phyloP scores from a whole-genome alignment of 2,113 vertebrate genomes.

The Diadophis punctatus region DNA sequence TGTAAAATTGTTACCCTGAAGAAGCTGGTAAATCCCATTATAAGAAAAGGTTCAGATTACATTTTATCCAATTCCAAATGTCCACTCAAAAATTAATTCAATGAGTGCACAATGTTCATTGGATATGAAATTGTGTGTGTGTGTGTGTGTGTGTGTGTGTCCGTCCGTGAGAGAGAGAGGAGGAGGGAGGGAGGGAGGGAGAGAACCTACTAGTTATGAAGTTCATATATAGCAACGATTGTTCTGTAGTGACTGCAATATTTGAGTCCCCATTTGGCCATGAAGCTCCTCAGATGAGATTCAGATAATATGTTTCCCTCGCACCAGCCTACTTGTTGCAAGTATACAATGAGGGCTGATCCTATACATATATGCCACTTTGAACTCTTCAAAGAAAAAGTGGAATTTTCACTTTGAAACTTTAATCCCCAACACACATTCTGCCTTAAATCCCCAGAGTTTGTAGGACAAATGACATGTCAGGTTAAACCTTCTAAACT shows the following conservation, averaged over 20 bases:
- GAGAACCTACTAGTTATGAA: not conserved
- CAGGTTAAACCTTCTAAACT: no score
- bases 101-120: not conserved
- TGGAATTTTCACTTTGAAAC: not conserved
- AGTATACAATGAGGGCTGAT: not conserved
- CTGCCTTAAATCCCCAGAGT: not conserved
- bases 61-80: not conserved
- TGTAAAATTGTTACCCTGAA: not conserved
- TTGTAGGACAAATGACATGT: not conserved
- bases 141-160: not conserved
- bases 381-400: not conserved
- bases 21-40: not conserved
- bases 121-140: not conserved
- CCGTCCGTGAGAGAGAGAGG: no score
- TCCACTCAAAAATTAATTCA: not conserved
- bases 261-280: not conserved
- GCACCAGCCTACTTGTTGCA: not conserved
- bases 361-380: not conserved
- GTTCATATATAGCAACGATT: not conserved
- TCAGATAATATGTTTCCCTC: not conserved
- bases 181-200: not conserved
- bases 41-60: not conserved
- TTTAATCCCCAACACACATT: not conserved
- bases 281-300: not conserved
- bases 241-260: not conserved